phyloP scores from a whole-genome alignment of 2,113 vertebrate species.

The Chauna torquata region DNA sequence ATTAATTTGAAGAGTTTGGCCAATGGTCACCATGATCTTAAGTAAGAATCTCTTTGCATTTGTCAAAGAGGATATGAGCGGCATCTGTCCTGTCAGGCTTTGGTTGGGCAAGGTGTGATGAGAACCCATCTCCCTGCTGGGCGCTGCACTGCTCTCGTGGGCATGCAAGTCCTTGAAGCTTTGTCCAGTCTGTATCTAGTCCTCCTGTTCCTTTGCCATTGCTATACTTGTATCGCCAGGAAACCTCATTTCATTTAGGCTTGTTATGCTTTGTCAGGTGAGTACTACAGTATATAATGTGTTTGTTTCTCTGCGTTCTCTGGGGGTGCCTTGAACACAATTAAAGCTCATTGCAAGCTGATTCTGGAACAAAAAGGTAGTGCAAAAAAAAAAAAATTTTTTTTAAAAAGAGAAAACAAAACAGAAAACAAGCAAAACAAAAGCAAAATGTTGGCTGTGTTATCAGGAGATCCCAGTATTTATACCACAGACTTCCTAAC shows the following conservation, averaged over 20 bases:
- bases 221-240: conserved; percentile 57
- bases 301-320: conserved; percentile 81
- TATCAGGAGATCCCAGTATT: conserved; percentile 66
- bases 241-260: conserved; percentile 72
- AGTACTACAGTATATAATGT: conserved; percentile 71
- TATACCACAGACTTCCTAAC: conserved; percentile 68
- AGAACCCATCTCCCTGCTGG: neutral
- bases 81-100: neutral
- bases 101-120: neutral
- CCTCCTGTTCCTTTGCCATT: conserved; percentile 53
- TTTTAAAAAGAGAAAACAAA: neutral
- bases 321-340: conserved; percentile 87
- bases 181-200: conserved; percentile 58
- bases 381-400: neutral
- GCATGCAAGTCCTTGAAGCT: neutral
- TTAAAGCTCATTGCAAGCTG: conserved; percentile 75
- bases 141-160: neutral
- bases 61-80: neutral
- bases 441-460: conserved; percentile 46
- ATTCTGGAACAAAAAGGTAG: conserved; percentile 83
- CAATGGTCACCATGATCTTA: neutral
- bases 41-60: neutral
- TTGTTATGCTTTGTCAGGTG: conserved; percentile 71
- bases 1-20: neutral
- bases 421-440: conserved; percentile 35